Percentiles rank a stretch among this genome's conserved stretches.
Evolutionary conservation across 2,888 invertebrate species (phyloP).

Genomic region (Adineta ricciae): DNA sequence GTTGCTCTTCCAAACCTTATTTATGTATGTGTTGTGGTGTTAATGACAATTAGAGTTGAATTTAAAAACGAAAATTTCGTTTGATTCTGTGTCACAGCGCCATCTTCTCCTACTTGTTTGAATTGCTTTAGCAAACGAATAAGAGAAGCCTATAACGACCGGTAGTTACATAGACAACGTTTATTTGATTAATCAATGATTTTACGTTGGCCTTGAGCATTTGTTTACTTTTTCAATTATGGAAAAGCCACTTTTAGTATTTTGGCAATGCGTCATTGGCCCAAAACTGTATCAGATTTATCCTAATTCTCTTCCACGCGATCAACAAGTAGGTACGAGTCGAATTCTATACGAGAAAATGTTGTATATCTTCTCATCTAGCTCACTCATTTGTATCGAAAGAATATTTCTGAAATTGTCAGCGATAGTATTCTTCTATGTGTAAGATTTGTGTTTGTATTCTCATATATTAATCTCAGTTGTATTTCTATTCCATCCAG

Average conservation of each 20-base stretch:
- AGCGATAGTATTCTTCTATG: not conserved
- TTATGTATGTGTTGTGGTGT: too few relatives aligned
- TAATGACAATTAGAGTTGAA: too few relatives aligned
- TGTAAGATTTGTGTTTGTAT: not conserved
- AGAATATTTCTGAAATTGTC: not conserved
- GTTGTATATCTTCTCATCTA: not conserved
- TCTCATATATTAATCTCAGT: too few relatives aligned
- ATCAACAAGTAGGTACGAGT: not conserved
- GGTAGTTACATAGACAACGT: too few relatives aligned
- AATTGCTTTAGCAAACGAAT: too few relatives aligned
- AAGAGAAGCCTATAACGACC: too few relatives aligned
- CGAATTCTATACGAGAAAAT: not conserved
- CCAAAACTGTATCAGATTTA: slow-evolving; percentile 4
- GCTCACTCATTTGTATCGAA: not conserved
- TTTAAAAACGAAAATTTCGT: too few relatives aligned
- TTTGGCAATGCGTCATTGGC: not conserved
- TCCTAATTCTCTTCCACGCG: not conserved
- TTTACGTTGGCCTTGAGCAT: not conserved
- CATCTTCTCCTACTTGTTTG: too few relatives aligned
- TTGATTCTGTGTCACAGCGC: too few relatives aligned
- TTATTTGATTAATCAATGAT: too few relatives aligned
- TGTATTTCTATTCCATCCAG: not conserved
- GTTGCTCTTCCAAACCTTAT: too few relatives aligned
- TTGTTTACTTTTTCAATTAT: too few relatives aligned
- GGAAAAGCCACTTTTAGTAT: not conserved